Conservation (phyloP, 2,888 invertebrate species). For the Linnaemya tessellans region DNA sequence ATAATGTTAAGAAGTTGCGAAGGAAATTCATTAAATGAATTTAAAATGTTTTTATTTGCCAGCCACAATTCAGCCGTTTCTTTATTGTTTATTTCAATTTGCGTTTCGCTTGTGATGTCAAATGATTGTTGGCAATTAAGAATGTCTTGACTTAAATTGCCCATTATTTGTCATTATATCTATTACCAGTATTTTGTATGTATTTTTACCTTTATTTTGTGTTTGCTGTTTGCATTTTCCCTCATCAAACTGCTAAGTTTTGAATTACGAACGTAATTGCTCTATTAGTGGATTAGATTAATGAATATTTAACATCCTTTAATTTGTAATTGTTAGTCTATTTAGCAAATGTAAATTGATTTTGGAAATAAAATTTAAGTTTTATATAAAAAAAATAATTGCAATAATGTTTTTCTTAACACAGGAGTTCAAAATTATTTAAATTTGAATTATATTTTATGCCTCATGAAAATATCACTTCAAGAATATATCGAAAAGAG, state of each 20-base stretch:
- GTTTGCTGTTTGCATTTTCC: background rate
- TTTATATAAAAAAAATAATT: background rate
- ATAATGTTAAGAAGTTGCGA: constrained; percentile 34
- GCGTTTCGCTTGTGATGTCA: constrained; percentile 26
- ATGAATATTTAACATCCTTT: constrained; percentile 31
- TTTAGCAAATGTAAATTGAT: constrained; percentile 25
- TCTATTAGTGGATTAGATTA: constrained; percentile 31
- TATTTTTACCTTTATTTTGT: background rate
- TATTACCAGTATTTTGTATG: constrained; percentile 1
- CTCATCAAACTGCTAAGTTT: constrained; percentile 10
- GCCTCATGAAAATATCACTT: too few species aligned
- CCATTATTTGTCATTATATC: constrained; percentile 45
- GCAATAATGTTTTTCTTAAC: too few species aligned
- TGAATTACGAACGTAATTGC: constrained; percentile 30
- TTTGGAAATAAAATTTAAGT: background rate
- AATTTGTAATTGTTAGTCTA: constrained; percentile 3
- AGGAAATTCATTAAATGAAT: constrained; percentile 32
- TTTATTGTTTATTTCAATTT: constrained; percentile 32
- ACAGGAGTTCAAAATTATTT: too few species aligned
- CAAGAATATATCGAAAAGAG: too few species aligned
- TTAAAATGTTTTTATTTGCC: constrained; percentile 13
- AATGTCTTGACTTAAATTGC: constrained; percentile 58
- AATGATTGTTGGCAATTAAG: constrained; percentile 45
- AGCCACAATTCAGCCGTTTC: background rate
- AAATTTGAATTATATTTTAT: too few species aligned